phyloP scores from a whole-genome alignment of 23 tunicate species.

The Styela clava region DNA sequence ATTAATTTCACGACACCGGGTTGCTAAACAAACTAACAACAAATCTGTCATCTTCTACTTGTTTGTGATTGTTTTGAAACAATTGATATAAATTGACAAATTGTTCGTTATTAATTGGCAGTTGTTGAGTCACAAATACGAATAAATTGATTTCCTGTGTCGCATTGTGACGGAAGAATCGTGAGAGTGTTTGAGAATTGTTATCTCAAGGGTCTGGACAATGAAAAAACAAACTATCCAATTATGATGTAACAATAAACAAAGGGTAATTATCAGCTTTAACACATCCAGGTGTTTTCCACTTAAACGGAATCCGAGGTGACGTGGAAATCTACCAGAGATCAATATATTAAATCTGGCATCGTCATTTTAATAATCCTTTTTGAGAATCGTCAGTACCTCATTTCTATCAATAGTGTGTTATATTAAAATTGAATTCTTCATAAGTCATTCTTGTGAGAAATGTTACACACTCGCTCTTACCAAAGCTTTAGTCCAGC shows the following conservation, averaged over 20 bases:
- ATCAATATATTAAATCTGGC: too few species aligned
- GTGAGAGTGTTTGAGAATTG: conserved; percentile 11
- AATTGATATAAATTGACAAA: not conserved
- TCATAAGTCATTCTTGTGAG: too few species aligned
- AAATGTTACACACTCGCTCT: too few species aligned
- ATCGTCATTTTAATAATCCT: too few species aligned
- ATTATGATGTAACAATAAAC: not conserved
- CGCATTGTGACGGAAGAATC: conserved; percentile 30
- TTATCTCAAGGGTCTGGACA: not conserved
- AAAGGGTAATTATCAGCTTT: conserved; percentile 4
- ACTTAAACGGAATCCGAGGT: not conserved
- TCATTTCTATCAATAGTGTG: too few species aligned
- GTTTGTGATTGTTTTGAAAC: not conserved
- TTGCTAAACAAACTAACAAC: not conserved
- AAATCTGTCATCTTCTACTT: not conserved
- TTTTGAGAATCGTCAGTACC: too few species aligned
- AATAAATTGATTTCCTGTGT: conserved; percentile 27
- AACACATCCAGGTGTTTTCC: conserved; percentile 16
- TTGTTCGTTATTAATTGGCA: not conserved
- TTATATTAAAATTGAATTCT: too few species aligned
- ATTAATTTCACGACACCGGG: not conserved
- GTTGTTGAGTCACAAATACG: not conserved
- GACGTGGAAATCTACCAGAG: not conserved
- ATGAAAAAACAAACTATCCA: not conserved
- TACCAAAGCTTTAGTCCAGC: too few species aligned